Base-by-base conservation (phyloP, 1,140 invertebrate genomes). In the Drosophila bocqueti region DNA sequence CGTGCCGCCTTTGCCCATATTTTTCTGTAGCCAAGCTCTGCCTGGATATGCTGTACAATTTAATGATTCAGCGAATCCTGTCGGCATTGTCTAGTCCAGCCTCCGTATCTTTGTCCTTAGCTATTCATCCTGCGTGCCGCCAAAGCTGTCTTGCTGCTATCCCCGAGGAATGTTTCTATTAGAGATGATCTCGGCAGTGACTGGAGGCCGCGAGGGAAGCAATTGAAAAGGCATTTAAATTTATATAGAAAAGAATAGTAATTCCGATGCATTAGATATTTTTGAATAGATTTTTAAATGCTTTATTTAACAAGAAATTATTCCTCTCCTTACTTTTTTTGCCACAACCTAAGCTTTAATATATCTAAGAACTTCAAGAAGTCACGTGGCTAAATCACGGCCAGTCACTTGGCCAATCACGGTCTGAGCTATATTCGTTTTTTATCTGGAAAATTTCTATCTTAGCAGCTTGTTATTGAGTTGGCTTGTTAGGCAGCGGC, bases 41-140 rank as follows among this genome's bases (percentile, higher is more conserved):
- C 50, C 26, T 38, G 46, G 52, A 45, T 59, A 38, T 55, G 45
- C 52, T 24, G 34, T 42, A 50, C 62, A 85, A 67, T 86, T 81
- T 69, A 36, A 71, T 72, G 83, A 82, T 64, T 82, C 79, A 69
- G 55, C 76, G 83, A 76, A 76, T 85, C 57, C 73, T 45, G 42
- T 24, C 36, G 72, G 45, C 72, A 81, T 81, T 79, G 65, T 71
- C 65, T 75, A 68, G 63, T 68, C 57, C 15, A 42, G 24, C 34
- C 50, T 49, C 9, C 31, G 11, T 10, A 10, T 26, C 46, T 15
- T 16, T 40, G 38, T 50, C 64, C 63, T 81, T 66, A 61, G 77
- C 77, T 72, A 78, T 85, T 83, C 80, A 75, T 50, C 16, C 64
- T 38, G 75, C 75, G 75, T 77, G 55, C 49, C 40, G 54, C 24